Conservation (phyloP, 2,888 invertebrate species). For the Urechis unicinctus region DNA sequence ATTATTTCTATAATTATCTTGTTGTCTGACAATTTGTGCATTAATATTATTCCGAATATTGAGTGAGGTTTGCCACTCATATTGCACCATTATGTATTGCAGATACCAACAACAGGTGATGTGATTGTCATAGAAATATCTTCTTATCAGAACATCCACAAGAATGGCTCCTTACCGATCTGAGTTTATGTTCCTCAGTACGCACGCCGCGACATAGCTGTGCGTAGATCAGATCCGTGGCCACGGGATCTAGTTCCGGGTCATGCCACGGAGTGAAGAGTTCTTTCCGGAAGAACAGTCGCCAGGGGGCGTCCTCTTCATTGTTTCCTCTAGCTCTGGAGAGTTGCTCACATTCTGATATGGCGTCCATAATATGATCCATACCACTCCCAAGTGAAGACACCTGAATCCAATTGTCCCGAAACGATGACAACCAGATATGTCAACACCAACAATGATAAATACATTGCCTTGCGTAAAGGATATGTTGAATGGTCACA, state of each 20-base stretch:
- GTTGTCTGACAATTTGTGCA: no score
- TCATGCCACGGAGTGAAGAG: slow-evolving; percentile 25
- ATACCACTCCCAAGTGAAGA: slow-evolving; percentile 26
- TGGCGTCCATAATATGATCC: slow-evolving; percentile 28
- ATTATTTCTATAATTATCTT: no score
- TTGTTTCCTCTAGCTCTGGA: slow-evolving; percentile 8
- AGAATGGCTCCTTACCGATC: slow-evolving; percentile 19
- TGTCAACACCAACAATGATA: not conserved
- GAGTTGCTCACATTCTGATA: slow-evolving; percentile 26
- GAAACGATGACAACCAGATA: not conserved
- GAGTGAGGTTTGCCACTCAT: no score
- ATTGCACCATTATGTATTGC: no score
- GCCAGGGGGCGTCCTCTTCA: slow-evolving; percentile 22
- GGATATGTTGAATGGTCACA: no score
- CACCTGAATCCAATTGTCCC: slow-evolving; percentile 13
- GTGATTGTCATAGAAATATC: no score
- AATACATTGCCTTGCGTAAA: no score
- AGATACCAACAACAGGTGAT: no score
- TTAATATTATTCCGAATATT: no score
- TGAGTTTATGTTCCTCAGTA: slow-evolving; percentile 19
- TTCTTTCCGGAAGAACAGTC: slow-evolving; percentile 24
- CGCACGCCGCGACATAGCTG: slow-evolving; percentile 20
- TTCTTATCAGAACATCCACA: no score
- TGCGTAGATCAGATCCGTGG: slow-evolving; percentile 21
- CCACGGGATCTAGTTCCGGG: slow-evolving; percentile 13